These are phyloP conservation scores for Lobophora halterata DNA, from an alignment of 2,888 invertebrate species.

Conservation along the genomic window DNA sequence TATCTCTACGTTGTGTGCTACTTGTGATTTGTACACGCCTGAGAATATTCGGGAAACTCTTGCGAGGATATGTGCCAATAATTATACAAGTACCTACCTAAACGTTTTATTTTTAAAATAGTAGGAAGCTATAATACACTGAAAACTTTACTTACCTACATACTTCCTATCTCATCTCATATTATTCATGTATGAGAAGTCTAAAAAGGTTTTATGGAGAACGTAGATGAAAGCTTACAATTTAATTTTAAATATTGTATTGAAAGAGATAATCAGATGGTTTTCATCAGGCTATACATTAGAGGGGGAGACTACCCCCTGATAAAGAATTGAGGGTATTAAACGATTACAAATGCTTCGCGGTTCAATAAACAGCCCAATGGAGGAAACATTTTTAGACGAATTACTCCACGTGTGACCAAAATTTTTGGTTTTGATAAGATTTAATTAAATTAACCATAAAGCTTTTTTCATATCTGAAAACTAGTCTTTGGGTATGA, in stretches of 20 bases:
- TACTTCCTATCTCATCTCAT: too few relatives aligned
- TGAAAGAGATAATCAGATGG: constrained; percentile 60
- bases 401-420: constrained; percentile 58
- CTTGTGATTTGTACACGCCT: too few relatives aligned
- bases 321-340: constrained; percentile 82
- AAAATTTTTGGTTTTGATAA: constrained; percentile 17
- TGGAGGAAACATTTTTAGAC: constrained; percentile 62
- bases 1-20: too few relatives aligned
- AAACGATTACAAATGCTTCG: constrained; percentile 81
- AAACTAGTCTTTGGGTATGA: too few relatives aligned
- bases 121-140: too few relatives aligned
- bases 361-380: constrained; percentile 77
- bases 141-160: too few relatives aligned
- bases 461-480: neutral
- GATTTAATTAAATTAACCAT: neutral
- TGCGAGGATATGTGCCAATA: too few relatives aligned
- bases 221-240: constrained; percentile 5
- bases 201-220: neutral
- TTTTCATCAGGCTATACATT: constrained; percentile 72
- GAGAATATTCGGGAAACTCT: too few relatives aligned
- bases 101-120: too few relatives aligned
- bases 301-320: constrained; percentile 60
- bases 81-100: too few relatives aligned
- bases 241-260: constrained; percentile 44
- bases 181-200: too few relatives aligned